Percentiles rank a stretch among this genome's conserved stretches.
Evolutionary conservation across 2,113 vertebrate genomes (phyloP).

Genomic region (Probosciger aterrimus): DNA sequence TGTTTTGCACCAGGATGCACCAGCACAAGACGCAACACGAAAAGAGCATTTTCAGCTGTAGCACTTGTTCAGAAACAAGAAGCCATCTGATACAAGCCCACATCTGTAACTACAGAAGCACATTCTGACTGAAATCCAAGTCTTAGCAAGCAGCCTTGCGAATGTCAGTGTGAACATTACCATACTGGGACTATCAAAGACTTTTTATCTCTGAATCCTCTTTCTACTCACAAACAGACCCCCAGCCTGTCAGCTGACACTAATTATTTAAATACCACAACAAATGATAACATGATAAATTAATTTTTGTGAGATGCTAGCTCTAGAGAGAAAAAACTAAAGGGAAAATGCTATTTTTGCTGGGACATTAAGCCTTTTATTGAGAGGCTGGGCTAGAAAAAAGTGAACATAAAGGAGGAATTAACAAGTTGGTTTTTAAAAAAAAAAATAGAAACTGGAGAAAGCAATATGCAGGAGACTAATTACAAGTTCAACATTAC

Average conservation of each 20-base stretch:
- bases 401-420: slow-evolving; percentile 31
- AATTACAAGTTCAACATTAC: slow-evolving; percentile 40
- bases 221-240: not conserved
- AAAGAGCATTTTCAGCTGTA: not conserved
- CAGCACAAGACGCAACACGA: not conserved
- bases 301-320: not conserved
- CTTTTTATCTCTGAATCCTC: not conserved
- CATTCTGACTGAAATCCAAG: not conserved
- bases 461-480: slow-evolving; percentile 24
- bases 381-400: not conserved
- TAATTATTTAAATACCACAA: not conserved
- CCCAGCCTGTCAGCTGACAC: not conserved
- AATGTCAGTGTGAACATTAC: not conserved
- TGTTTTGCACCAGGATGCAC: not conserved
- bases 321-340: not conserved
- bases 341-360: not conserved
- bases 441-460: not conserved
- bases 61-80: not conserved
- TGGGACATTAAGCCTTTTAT: not conserved
- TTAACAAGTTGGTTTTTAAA: not conserved
- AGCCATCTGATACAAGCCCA: not conserved
- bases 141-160: not conserved
- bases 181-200: not conserved
- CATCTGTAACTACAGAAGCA: not conserved
- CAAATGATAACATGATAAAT: not conserved